phyloP scores from a whole-genome alignment of 2,797 vertebrate genomes.

The Mus spretus region DNA sequence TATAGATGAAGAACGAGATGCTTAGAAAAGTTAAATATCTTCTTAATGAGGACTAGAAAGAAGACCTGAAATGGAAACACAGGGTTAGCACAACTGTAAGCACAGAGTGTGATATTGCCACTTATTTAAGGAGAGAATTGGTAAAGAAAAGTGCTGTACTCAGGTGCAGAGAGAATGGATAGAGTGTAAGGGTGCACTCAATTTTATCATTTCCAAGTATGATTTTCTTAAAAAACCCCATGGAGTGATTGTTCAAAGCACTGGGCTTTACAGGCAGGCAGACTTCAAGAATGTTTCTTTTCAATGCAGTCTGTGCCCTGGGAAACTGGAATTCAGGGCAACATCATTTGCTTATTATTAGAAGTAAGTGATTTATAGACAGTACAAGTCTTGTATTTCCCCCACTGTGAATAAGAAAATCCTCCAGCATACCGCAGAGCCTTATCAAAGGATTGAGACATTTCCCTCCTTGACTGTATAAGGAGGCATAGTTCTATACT shows the following conservation, averaged over 20 bases:
- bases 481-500: neutral
- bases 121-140: neutral
- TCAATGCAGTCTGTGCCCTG: neutral
- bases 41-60: neutral
- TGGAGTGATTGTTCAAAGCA: neutral
- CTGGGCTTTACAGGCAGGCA: neutral
- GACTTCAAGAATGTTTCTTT: slow-evolving; percentile 16
- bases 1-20: neutral
- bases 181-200: neutral
- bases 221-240: neutral
- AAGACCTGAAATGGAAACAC: neutral
- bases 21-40: neutral
- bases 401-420: slow-evolving; percentile 27
- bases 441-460: neutral
- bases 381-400: neutral
- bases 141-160: neutral
- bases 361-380: neutral
- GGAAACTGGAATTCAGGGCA: slow-evolving; percentile 7
- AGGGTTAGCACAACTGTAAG: neutral
- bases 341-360: neutral
- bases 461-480: neutral
- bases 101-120: neutral
- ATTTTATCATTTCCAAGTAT: neutral
- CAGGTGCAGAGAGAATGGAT: neutral
- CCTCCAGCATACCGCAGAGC: neutral